Conservation (phyloP, 2,888 invertebrate genomes). For the Hypercompe scribonia region DNA sequence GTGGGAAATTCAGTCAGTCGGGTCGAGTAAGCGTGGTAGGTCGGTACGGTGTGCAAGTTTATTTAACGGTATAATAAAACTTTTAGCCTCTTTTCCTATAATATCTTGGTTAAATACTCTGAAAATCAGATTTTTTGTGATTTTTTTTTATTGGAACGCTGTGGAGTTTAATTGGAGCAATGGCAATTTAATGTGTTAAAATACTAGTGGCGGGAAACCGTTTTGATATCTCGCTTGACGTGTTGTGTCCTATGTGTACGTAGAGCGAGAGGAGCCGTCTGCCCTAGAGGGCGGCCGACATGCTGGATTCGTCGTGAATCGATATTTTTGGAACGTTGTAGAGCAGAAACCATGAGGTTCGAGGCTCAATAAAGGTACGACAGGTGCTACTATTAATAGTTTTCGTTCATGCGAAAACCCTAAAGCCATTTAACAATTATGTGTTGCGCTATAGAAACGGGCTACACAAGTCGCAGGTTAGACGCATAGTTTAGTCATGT, state of each 20-base stretch:
- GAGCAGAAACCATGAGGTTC: constrained; percentile 82
- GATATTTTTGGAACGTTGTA: constrained; percentile 85
- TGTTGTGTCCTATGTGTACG: constrained; percentile 85
- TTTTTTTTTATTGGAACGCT: constrained; percentile 37
- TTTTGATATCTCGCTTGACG: constrained; percentile 85
- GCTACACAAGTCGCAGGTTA: constrained; percentile 60
- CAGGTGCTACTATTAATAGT: constrained; percentile 71
- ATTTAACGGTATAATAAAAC: constrained; percentile 72
- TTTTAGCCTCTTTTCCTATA: constrained; percentile 77
- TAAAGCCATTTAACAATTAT: constrained; percentile 32
- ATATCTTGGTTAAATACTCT: constrained; percentile 62
- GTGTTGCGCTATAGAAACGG: constrained; percentile 37
- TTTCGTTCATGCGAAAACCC: constrained; percentile 49
- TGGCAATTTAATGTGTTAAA: constrained; percentile 71
- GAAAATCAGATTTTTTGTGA: constrained; percentile 55
- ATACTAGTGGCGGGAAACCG: constrained; percentile 86
- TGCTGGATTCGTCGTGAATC: constrained; percentile 86
- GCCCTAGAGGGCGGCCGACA: constrained; percentile 85
- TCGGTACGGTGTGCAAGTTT: constrained; percentile 65
- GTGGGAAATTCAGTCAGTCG: constrained; percentile 83
- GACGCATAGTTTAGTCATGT: constrained; percentile 56
- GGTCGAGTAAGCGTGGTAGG: constrained; percentile 76
- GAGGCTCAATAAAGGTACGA: constrained; percentile 82
- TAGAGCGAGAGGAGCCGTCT: constrained; percentile 83
- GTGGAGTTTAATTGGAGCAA: constrained; percentile 50